Percentiles rank a stretch among this genome's conserved stretches.
These are phyloP conservation scores for Aporrectodea caliginosa DNA, from an alignment of 1,140 invertebrate species.

Conservation along the genomic window DNA sequence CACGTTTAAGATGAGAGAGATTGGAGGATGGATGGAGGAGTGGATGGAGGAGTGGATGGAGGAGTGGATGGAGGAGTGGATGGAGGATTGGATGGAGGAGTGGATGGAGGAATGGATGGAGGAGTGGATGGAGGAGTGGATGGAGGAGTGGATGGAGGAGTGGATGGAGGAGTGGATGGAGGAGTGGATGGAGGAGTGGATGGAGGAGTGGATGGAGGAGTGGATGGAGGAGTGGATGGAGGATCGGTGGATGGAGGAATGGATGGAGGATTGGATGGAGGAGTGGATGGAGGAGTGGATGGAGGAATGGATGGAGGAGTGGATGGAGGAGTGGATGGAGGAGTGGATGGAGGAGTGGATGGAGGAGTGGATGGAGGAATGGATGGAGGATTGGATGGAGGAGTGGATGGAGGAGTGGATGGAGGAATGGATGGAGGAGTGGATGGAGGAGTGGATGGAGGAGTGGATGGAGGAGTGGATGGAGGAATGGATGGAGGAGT, in stretches of 20 bases:
- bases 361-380: too few relatives aligned
- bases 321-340: background rate
- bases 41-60: background rate
- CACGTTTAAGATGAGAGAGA: background rate
- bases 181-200: background rate
- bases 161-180: background rate
- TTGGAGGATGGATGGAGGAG: background rate
- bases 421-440: too few relatives aligned
- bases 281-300: background rate
- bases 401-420: too few relatives aligned
- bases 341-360: background rate
- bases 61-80: background rate
- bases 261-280: background rate
- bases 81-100: background rate
- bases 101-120: background rate
- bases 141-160: background rate
- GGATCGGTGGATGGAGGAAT: background rate
- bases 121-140: background rate
- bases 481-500: too few relatives aligned
- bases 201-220: background rate
- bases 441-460: too few relatives aligned
- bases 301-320: background rate
- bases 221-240: background rate
- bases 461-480: too few relatives aligned
- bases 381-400: too few relatives aligned